A percentile compares a stretch with the other conserved stretches of the same genome.
Conservation (phyloP, 2,888 invertebrate species). For the Epistrophe grossulariae region DNA sequence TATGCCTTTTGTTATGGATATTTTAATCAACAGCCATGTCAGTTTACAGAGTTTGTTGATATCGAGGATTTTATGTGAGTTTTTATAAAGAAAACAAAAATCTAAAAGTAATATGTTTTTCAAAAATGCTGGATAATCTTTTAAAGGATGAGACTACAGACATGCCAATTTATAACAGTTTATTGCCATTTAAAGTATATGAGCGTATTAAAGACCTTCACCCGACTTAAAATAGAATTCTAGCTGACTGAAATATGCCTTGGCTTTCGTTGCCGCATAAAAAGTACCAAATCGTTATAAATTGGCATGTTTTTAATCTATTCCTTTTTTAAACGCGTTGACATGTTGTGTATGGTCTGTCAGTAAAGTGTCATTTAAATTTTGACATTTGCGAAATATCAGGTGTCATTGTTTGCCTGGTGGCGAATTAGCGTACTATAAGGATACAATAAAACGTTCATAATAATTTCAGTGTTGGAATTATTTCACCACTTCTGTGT, state of each 20-base stretch:
- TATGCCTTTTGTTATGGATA: constrained; percentile 88
- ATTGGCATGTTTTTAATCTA: too few relatives aligned
- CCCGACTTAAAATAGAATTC: too few relatives aligned
- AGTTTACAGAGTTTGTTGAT: constrained; percentile 88
- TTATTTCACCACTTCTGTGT: background rate
- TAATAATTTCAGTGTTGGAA: too few relatives aligned
- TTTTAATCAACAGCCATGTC: constrained; percentile 86
- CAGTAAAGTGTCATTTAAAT: background rate
- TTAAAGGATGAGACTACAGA: too few relatives aligned
- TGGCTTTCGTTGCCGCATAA: too few relatives aligned
- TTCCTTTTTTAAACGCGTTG: background rate
- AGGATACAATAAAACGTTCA: too few relatives aligned
- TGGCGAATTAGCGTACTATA: background rate
- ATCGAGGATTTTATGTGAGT: constrained; percentile 92
- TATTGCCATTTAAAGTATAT: too few relatives aligned
- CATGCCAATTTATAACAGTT: too few relatives aligned
- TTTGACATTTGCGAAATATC: background rate
- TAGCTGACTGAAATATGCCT: too few relatives aligned
- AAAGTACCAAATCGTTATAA: too few relatives aligned
- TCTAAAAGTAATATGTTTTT: background rate
- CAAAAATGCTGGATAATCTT: background rate
- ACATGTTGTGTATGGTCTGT: background rate
- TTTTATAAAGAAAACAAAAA: constrained; percentile 1
- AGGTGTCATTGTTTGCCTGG: background rate
- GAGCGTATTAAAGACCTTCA: too few relatives aligned